Conservation (phyloP, 2,888 invertebrate genomes). For the Papilio elwesi region DNA sequence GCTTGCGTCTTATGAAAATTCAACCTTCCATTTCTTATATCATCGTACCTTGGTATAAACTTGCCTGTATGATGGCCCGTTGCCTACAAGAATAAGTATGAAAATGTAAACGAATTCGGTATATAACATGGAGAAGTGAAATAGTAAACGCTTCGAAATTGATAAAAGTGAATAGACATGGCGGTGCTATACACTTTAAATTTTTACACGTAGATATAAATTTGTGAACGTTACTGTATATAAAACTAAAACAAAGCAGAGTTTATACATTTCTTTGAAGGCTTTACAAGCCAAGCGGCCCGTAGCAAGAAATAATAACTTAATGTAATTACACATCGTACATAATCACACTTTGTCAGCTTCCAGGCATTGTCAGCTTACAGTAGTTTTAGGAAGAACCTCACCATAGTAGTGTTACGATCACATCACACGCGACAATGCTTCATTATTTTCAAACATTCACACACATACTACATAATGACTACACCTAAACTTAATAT, state of each 20-base stretch:
- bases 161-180: not conserved
- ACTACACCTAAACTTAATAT: slow-evolving; percentile 3
- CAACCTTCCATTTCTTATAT: not conserved
- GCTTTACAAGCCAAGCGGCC: slow-evolving; percentile 4
- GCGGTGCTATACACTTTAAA: not conserved
- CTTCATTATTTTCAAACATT: slow-evolving; percentile 25
- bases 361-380: slow-evolving; percentile 25
- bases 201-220: not conserved
- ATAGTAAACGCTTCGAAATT: not conserved
- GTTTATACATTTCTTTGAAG: not conserved
- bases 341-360: slow-evolving; percentile 37
- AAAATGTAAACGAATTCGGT: not conserved
- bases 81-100: not conserved
- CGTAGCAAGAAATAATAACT: slow-evolving; percentile 22
- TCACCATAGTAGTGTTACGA: slow-evolving; percentile 20
- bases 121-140: not conserved
- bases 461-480: not conserved
- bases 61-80: not conserved
- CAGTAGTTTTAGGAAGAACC: slow-evolving; percentile 27
- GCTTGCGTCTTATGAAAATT: not conserved
- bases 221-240: not conserved
- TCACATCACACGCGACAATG: slow-evolving; percentile 13
- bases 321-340: slow-evolving; percentile 29
- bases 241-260: not conserved
- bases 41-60: not conserved